Evolutionary conservation across 2,888 invertebrate species (phyloP), one percentile per base, ranked within the genome.

Genomic region (Tortricodes alternella): DNA sequence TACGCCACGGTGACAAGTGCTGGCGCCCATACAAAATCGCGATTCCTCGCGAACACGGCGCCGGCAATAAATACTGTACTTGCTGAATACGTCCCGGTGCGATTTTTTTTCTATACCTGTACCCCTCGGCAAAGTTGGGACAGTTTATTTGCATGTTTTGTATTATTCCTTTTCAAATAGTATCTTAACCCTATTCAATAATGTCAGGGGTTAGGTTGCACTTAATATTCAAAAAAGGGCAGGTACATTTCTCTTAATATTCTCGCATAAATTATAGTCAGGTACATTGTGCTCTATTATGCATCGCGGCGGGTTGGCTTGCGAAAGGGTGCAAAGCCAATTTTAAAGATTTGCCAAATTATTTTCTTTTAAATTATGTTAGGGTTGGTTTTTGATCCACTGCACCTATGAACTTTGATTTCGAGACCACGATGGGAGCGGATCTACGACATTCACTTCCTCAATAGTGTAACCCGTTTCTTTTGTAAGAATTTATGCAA

Each of bases 221-320:
- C 89, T 91, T 90, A 91, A 90, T 89, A 91, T 91, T 90, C 90
- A 86, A 84, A 83, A 55, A 85, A 91, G 89, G 91, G 91, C 91
- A 91, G 91, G 91, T 91, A 91, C 91, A 89, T 90, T 89, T 87
- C 86, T 86, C 85, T 85, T 87, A 90, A 90, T 89, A 89, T 86
- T 90, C 85, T 89, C 87, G 91, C 89, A 91, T 91, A 91, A 91
- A 91, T 91, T 91, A 91, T 83, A 90, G 87, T 89, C 91, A 91
- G 91, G 91, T 91, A 91, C 89, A 90, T 87, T 89, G 85, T 81
- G 77, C 74, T 77, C 75, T 85, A 88, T 90, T 90, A 88, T 90
- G 83, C 79, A 78, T 71, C 77, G 79, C 81, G 67, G 64, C 66
- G 75, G 80, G 71, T 67, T 60, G 61, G 56, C 48, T 66, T 51